A percentile compares a stretch with the other conserved stretches of the same genome.
Evolutionary conservation across 2,797 vertebrate species (phyloP).

Genomic region (Hydrocynus forskahlii): DNA sequence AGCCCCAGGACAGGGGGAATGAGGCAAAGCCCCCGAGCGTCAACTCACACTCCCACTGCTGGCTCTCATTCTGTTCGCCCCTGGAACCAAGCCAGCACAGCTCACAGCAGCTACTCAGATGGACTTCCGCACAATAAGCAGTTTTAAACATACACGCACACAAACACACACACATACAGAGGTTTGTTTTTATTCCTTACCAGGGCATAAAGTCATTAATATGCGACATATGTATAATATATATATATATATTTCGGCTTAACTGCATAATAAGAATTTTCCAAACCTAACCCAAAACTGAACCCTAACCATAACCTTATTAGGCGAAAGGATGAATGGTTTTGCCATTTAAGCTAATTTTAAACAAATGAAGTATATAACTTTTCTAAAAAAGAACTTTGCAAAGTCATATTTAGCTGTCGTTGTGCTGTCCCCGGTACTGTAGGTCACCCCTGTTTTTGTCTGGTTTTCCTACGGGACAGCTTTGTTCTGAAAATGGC

Average conservation of each 20-base stretch:
- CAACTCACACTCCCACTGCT: conserved; percentile 55
- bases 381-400: neutral
- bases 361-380: neutral
- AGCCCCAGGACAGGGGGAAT: conserved; percentile 56
- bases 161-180: conserved; percentile 15
- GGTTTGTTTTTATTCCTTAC: neutral
- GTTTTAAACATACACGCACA: conserved; percentile 22
- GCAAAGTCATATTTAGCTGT: too few species aligned
- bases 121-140: conserved; percentile 37
- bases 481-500: neutral
- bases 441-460: neutral
- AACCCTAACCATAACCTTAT: neutral
- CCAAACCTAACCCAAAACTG: neutral
- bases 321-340: neutral
- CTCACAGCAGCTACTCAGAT: conserved; percentile 32
- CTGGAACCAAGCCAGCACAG: conserved; percentile 26
- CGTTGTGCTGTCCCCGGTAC: neutral
- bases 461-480: neutral
- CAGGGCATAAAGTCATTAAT: neutral
- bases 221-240: neutral
- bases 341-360: too few species aligned
- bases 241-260: neutral
- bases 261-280: neutral
- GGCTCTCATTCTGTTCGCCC: conserved; percentile 51
- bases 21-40: conserved; percentile 23